phyloP scores from a whole-genome alignment of 2,797 vertebrate genomes.

The Rhinoraja longicauda region DNA sequence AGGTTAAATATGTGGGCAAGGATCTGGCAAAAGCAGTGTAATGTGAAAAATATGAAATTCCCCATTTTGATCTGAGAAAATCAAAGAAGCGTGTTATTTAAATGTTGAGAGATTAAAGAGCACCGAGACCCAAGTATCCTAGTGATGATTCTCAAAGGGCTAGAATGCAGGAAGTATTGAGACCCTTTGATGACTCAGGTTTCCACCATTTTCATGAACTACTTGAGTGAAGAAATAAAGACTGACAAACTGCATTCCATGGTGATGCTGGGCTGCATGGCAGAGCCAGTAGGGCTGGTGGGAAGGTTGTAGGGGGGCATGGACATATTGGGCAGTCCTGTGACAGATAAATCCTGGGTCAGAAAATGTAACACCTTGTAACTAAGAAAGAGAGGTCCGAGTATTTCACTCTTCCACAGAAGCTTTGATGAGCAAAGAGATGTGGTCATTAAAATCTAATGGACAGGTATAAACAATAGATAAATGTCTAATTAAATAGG shows the following conservation, averaged over 20 bases:
- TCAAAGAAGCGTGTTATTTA: too few relatives aligned
- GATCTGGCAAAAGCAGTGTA: too few relatives aligned
- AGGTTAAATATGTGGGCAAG: too few relatives aligned
- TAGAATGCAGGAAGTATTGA: too few relatives aligned
- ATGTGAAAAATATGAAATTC: too few relatives aligned
- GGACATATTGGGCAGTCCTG: not conserved
- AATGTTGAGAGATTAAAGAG: too few relatives aligned
- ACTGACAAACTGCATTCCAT: not conserved
- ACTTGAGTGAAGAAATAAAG: not conserved
- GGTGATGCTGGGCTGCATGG: not conserved
- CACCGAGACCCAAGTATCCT: too few relatives aligned
- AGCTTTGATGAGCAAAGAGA: not conserved
- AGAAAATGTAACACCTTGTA: not conserved
- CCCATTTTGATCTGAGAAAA: too few relatives aligned
- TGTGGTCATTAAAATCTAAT: not conserved
- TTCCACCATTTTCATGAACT: not conserved
- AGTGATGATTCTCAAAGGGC: too few relatives aligned
- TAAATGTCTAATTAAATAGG: not conserved
- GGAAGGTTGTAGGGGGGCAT: not conserved
- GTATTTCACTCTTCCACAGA: not conserved
- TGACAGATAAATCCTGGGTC: not conserved
- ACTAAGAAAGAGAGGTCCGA: not conserved
- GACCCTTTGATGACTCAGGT: not conserved
- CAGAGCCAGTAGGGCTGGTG: not conserved
- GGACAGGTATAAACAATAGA: not conserved